phyloP scores from a whole-genome alignment of 2,113 vertebrate species.

The Scortum barcoo region DNA sequence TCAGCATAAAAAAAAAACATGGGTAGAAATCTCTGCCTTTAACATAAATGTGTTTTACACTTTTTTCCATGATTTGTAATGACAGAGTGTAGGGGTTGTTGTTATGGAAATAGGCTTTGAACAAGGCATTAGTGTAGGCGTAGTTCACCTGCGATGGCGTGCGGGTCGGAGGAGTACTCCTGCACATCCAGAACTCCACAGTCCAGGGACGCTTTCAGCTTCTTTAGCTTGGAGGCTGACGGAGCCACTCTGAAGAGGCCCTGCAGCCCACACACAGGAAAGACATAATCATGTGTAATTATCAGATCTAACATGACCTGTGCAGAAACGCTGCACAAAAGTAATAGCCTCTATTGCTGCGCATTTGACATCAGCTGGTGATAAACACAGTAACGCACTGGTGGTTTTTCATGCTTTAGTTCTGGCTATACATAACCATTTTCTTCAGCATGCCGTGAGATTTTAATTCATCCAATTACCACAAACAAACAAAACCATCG shows the following conservation, averaged over 20 bases:
- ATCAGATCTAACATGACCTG: constrained; percentile 20
- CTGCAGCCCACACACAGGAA: constrained; percentile 79
- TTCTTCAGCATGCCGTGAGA: background rate
- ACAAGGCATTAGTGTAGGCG: constrained; percentile 47
- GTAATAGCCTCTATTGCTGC: background rate
- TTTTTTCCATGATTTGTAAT: constrained; percentile 22
- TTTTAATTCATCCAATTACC: background rate
- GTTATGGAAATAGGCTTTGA: constrained; percentile 62
- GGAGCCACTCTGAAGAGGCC: constrained; percentile 97
- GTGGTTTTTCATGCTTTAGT: background rate
- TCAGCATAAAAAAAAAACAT: background rate
- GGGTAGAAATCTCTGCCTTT: background rate
- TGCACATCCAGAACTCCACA: constrained; percentile 97
- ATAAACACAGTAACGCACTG: background rate
- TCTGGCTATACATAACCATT: background rate
- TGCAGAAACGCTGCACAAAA: background rate
- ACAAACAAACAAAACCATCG: background rate
- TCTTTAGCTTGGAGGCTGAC: constrained; percentile 98
- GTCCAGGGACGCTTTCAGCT: constrained; percentile 97
- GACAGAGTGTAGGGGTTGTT: constrained; percentile 44
- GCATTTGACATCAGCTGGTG: background rate
- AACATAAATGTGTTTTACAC: background rate
- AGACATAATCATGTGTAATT: constrained; percentile 35
- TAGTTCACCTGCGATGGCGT: constrained; percentile 94
- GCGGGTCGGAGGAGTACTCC: constrained; percentile 96